phyloP scores from a whole-genome alignment of 1,140 invertebrate species.

The Carcinoscorpius rotundicauda region DNA sequence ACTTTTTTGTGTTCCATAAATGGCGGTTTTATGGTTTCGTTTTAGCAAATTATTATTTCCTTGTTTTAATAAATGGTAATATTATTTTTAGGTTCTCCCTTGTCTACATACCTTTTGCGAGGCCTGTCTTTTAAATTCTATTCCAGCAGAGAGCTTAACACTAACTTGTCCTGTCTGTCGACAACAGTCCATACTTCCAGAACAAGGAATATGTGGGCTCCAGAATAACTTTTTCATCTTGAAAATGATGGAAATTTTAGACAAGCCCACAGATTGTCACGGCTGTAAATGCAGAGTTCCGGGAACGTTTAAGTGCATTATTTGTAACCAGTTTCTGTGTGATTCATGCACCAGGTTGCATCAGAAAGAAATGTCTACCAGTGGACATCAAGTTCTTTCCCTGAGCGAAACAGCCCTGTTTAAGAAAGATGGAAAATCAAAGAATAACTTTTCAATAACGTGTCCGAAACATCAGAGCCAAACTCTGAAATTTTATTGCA shows the following conservation, averaged over 20 bases:
- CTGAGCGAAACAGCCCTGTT: slow-evolving; percentile 20
- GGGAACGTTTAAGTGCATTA: slow-evolving; percentile 11
- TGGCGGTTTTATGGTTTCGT: too few species aligned
- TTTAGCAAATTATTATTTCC: too few species aligned
- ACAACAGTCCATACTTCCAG: slow-evolving; percentile 42
- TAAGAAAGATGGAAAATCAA: slow-evolving; percentile 9
- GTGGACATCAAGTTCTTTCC: slow-evolving; percentile 20
- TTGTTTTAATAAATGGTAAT: not conserved
- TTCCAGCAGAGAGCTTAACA: slow-evolving; percentile 37
- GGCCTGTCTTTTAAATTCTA: slow-evolving; percentile 32
- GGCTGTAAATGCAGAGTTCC: slow-evolving; percentile 22
- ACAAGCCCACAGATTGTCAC: slow-evolving; percentile 23
- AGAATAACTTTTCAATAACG: slow-evolving; percentile 10
- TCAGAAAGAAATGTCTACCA: slow-evolving; percentile 10
- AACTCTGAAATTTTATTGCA: slow-evolving; percentile 40
- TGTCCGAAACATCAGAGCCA: slow-evolving; percentile 35
- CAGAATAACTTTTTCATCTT: slow-evolving; percentile 40
- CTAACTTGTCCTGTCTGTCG: slow-evolving; percentile 43
- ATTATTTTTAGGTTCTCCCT: slow-evolving; percentile 32
- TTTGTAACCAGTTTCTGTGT: slow-evolving; percentile 26
- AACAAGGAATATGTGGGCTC: slow-evolving; percentile 38
- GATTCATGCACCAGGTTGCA: slow-evolving; percentile 20
- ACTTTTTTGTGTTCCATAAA: not conserved
- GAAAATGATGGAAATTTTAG: slow-evolving; percentile 36
- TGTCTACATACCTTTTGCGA: slow-evolving; percentile 39